phyloP scores from a whole-genome alignment of 2,888 invertebrate species.

The Melitaea athalia region DNA sequence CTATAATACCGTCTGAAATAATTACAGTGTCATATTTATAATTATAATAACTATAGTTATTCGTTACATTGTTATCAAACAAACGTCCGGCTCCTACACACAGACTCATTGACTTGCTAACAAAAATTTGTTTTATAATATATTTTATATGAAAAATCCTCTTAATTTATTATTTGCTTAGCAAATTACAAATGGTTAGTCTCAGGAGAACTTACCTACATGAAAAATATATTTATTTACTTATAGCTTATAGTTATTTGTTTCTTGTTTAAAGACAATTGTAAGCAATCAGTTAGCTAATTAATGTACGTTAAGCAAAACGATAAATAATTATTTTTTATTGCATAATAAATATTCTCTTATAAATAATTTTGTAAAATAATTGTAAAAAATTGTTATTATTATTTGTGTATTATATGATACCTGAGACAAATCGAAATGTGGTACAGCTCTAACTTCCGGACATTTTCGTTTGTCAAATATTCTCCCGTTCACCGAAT shows the following conservation, averaged over 20 bases:
- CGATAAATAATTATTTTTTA: background rate
- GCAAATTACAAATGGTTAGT: background rate
- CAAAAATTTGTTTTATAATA: background rate
- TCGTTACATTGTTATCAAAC: slow-evolving; percentile 37
- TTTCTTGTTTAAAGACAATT: too few relatives aligned
- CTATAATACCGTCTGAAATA: background rate
- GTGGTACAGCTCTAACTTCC: slow-evolving; percentile 88
- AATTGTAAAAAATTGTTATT: too few relatives aligned
- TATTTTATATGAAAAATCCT: background rate
- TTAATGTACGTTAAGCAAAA: background rate
- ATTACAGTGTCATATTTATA: background rate
- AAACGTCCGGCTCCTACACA: slow-evolving; percentile 45
- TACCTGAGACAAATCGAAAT: slow-evolving; percentile 90
- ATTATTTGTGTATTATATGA: background rate
- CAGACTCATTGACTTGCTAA: slow-evolving; percentile 5
- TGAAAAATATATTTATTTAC: too few relatives aligned
- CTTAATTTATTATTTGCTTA: background rate
- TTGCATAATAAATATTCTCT: background rate
- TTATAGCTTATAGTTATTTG: background rate
- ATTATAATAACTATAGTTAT: background rate
- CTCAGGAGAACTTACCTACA: too few relatives aligned
- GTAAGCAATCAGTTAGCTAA: background rate
- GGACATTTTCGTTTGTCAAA: slow-evolving; percentile 88
- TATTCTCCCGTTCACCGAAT: slow-evolving; percentile 55
- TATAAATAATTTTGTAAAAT: too few relatives aligned